Base-by-base conservation (phyloP, 2,797 vertebrate genomes). In the Spinus pinus region DNA sequence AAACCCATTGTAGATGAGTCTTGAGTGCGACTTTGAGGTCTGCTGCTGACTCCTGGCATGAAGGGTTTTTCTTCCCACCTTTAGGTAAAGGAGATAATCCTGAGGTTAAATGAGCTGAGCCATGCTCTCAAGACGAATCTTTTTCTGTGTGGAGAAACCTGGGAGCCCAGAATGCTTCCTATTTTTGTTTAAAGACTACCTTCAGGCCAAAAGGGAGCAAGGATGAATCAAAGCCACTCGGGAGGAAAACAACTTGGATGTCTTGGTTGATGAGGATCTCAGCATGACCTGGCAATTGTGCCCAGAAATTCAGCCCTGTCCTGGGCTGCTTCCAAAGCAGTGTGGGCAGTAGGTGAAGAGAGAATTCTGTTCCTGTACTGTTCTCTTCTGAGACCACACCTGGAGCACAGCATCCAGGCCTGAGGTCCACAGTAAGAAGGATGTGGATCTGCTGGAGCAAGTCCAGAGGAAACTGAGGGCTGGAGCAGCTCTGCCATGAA, bases 401-500 rank as follows among this genome's bases (percentile, higher is more conserved):
- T 41, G 41, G 30, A 67, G 25, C 12, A 23, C 0, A 0, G 8
- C 12, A 50, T n/a, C 27, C 42, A 56, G 27, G 6, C 35, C 41
- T 31, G 30, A 7, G 8, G 1, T 41, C 18, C 53, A 23, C 25
- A 23, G 0, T 23, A 4, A 16, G 53, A 46, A 25, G 39, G 33
- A 35, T 31, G 10, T 53, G 46, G 10, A 31, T 6, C 30, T 60
- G 10, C 62, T 47, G 69, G 70, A 37, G 13, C 28, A 62, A 37
- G 28, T 37, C 27, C 62, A 75, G 57, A 44, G 39, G 27, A 54
- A 27, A 11, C 27, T 22, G 10, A 53, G 61, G 6, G 17, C 31
- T 74, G 30, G 30, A 49, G 23, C 19, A 14, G 15, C 47, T 67
- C 54, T 74, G 12, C 15, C 23, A 0, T 31, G 15, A 30, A 25